Evolutionary conservation across 2,113 vertebrate species (phyloP), one percentile per base, ranked within the genome.

Genomic region (Lagopus muta): DNA sequence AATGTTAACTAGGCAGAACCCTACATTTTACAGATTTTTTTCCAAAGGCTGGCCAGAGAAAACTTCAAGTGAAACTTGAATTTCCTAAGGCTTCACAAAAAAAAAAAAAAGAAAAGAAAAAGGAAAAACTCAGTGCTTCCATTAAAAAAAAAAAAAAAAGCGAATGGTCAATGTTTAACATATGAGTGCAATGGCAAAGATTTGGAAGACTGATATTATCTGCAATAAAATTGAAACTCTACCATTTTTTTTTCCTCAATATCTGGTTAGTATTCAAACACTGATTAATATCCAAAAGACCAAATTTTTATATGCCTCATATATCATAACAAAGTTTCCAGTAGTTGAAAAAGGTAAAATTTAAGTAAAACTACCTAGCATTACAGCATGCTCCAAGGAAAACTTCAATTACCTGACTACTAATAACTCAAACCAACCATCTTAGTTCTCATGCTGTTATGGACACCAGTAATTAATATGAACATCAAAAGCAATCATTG

Each of bases 401-500:
- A 95, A 95, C 94, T 97, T 97, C 97, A 97, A 97, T 96, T 92
- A 97, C 88, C 93, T 95, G 69, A 88, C 96, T 94, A 93, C 67
- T 94, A 94, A 97, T 95, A 97, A 95, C 96, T 98, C 97, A 96
- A 98, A 95, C 96, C 96, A 98, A 95, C 90, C 92, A 95, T 95
- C 93, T 94, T 96, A 71, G 96, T 97, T 96, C 94, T 98, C 98
- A 98, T 97, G 98, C 98, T 98, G 98, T 97, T 98, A 97, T 77
- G 88, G 98, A 96, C 97, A 98, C 97, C 96, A 95, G 98, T 99
- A 99, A 99, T 99, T 99, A 99, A 99, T 98, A 99, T 96, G 98
- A 99, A 98, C 98, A 99, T 99, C 98, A 99, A 99, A 98, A 98
- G 98, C 97, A 98, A 99, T 99, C 98, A 99, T 98, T 98, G 97